These are phyloP conservation scores for Mercenaria mercenaria DNA, from an alignment of 1,140 invertebrate genomes.

Conservation along the genomic window DNA sequence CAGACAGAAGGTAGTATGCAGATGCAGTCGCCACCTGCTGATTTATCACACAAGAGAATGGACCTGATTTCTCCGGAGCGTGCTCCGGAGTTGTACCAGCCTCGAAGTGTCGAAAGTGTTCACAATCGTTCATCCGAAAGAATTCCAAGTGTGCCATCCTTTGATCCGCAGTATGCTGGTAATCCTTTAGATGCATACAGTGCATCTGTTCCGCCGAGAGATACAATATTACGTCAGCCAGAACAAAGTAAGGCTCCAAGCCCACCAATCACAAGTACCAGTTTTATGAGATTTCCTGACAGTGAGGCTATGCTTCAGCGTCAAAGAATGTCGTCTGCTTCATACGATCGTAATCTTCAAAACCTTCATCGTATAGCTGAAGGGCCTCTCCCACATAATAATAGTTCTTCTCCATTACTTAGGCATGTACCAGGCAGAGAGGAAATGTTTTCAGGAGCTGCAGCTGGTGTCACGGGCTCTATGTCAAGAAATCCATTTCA, in stretches of 20 bases:
- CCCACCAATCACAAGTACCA: constrained; percentile 55
- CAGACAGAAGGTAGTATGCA: constrained; percentile 64
- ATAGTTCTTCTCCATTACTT: constrained; percentile 75
- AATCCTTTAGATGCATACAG: constrained; percentile 69
- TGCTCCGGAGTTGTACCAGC: constrained; percentile 72
- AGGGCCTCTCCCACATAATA: constrained; percentile 72
- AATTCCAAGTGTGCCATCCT: constrained; percentile 68
- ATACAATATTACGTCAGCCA: constrained; percentile 55
- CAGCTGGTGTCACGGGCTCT: constrained; percentile 74
- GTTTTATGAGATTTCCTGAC: constrained; percentile 79
- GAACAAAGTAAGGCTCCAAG: constrained; percentile 51
- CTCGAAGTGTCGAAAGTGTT: constrained; percentile 57
- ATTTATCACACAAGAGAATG: constrained; percentile 79
- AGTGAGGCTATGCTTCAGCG: constrained; percentile 80
- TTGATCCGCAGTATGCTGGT: constrained; percentile 33
- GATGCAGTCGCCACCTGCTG: constrained; percentile 68
- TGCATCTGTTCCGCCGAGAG: constrained; percentile 33
- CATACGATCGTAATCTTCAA: constrained; percentile 78
- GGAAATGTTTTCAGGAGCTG: constrained; percentile 79
- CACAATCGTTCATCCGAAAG: constrained; percentile 71
- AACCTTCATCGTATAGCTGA: constrained; percentile 77
- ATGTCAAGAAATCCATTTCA: constrained; percentile 82
- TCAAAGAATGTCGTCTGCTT: constrained; percentile 78
- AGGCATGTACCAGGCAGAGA: constrained; percentile 77
- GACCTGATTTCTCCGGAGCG: constrained; percentile 77